phyloP scores from a whole-genome alignment of 30 jellyfish, hydroid and myxozoan species.

The Chironex yamaguchii region DNA sequence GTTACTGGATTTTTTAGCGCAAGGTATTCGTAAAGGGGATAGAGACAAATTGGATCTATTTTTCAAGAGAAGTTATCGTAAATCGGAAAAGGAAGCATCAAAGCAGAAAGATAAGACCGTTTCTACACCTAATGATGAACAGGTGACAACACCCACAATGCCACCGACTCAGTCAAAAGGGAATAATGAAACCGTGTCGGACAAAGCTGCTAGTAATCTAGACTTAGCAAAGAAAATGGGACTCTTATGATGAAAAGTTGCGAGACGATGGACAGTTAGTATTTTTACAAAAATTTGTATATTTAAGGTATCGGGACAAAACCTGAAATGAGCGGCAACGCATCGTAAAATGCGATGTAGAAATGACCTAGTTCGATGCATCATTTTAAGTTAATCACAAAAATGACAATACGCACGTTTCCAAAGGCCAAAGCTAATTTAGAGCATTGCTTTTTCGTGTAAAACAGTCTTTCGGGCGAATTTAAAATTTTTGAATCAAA shows the following conservation, averaged over 20 bases:
- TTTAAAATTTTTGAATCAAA: no score
- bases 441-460: no score
- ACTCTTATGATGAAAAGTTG: not conserved
- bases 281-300: no score
- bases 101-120: constrained; percentile 2
- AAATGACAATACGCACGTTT: no score
- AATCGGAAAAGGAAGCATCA: constrained; percentile 30
- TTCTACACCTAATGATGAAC: not conserved
- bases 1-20: constrained; percentile 7
- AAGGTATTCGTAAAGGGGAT: not conserved
- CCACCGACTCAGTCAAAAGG: not conserved
- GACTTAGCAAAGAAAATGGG: not conserved
- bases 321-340: no score
- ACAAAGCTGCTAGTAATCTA: not conserved
- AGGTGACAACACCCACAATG: not conserved
- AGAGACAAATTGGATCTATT: constrained; percentile 62
- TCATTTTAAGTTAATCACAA: no score
- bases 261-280: no score
- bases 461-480: no score
- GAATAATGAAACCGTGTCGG: not conserved
- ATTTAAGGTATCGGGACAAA: no score
- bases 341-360: no score
- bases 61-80: constrained; percentile 74
- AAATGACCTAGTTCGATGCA: no score
- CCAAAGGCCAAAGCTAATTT: no score